phyloP scores from a whole-genome alignment of 35 echinoderm and acorn worm genomes.

The Apostichopus japonicus region DNA sequence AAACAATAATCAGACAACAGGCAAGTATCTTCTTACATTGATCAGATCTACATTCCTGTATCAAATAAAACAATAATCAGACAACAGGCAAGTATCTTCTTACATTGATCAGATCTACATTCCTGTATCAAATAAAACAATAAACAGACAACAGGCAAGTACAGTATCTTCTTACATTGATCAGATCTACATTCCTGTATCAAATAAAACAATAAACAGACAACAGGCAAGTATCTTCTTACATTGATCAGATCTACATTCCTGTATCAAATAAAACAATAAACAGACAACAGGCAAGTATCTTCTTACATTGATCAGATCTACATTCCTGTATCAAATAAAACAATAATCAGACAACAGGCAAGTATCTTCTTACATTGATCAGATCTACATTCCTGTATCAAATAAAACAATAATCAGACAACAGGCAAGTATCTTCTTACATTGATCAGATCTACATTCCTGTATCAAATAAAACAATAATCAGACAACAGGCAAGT shows the following conservation, averaged over 20 bases:
- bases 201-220: not conserved
- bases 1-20: not conserved
- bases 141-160: not conserved
- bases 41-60: not conserved
- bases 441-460: not conserved
- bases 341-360: not conserved
- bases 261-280: not conserved
- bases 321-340: not conserved
- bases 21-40: not conserved
- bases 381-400: not conserved
- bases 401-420: not conserved
- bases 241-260: not conserved
- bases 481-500: not conserved
- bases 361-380: not conserved
- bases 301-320: not conserved
- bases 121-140: not conserved
- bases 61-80: not conserved
- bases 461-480: not conserved
- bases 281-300: not conserved
- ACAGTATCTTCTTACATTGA: not conserved
- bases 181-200: slow-evolving; percentile 1
- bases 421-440: not conserved
- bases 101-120: not conserved
- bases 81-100: not conserved
- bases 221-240: slow-evolving; percentile 1